Percentiles rank a stretch among this genome's conserved stretches.
phyloP scores from a whole-genome alignment of 1,140 invertebrate species.

The Archivesica marissinica region DNA sequence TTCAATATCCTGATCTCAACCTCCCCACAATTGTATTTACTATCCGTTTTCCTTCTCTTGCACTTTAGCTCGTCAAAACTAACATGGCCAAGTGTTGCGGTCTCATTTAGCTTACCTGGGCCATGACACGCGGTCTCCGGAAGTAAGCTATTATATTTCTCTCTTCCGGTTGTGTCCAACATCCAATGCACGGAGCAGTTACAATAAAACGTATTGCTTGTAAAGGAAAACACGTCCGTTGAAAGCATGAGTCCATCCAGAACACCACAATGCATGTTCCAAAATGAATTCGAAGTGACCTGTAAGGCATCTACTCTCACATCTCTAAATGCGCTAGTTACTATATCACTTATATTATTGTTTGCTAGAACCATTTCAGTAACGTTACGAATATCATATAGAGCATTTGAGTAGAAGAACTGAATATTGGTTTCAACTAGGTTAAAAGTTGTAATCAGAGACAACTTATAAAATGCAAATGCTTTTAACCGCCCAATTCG shows the following conservation, averaged over 20 bases:
- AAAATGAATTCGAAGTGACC: not conserved
- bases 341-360: constrained; percentile 36
- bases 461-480: constrained; percentile 22
- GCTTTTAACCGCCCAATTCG: constrained; percentile 20
- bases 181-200: constrained; percentile 22
- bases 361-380: not conserved
- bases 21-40: not conserved
- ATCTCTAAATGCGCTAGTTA: constrained; percentile 5
- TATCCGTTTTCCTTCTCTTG: not conserved
- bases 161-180: not conserved
- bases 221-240: not conserved
- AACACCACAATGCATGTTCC: constrained; percentile 41
- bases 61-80: not conserved
- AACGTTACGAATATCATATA: not conserved
- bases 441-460: not conserved
- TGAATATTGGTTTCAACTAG: constrained; percentile 11
- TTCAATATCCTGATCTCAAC: not conserved
- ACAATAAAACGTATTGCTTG: constrained; percentile 30
- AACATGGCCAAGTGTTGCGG: not conserved
- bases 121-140: constrained; percentile 15
- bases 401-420: constrained; percentile 19
- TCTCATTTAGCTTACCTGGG: not conserved
- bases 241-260: not conserved
- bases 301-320: not conserved
- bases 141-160: not conserved